Percentiles rank a stretch among this genome's conserved stretches.
Conservation (phyloP, 2,113 vertebrate species). For the Patagioenas fasciata region DNA sequence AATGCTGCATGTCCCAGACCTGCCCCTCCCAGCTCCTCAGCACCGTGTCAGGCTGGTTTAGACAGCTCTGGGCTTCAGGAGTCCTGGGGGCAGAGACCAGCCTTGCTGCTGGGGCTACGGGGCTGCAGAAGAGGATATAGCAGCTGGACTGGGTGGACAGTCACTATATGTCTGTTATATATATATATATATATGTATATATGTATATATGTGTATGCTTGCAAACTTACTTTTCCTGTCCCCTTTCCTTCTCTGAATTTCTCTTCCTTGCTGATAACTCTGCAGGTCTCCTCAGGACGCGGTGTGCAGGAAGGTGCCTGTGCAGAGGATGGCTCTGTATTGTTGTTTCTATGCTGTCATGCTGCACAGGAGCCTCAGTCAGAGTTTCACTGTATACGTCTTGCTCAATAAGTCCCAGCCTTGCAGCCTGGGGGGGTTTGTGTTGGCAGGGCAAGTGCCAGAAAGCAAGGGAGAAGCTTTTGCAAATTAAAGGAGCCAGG, state of each 20-base stretch:
- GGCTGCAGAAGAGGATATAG: not conserved
- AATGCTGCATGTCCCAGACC: not conserved
- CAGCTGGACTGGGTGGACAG: not conserved
- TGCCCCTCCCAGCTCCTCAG: not conserved
- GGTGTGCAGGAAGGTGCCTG: not conserved
- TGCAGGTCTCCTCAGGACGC: not conserved
- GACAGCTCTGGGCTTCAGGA: not conserved
- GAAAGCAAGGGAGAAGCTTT: not conserved
- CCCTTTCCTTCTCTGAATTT: not conserved
- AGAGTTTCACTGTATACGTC: not conserved
- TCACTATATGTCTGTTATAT: not conserved
- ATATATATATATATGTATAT: no score
- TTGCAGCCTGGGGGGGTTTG: not conserved
- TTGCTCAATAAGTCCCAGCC: not conserved
- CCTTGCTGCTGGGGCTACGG: not conserved
- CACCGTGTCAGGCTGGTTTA: not conserved
- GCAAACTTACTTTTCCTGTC: not conserved
- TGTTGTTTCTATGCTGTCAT: fast-evolving
- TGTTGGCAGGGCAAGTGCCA: not conserved
- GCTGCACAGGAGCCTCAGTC: not conserved
- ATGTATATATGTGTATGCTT: no score
- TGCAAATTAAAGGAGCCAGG: not conserved
- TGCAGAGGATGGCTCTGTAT: fast-evolving
- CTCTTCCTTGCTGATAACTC: not conserved
- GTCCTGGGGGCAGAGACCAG: not conserved